Conservation (phyloP, 1,140 invertebrate species). For the Pogonomyrmex barbatus region DNA sequence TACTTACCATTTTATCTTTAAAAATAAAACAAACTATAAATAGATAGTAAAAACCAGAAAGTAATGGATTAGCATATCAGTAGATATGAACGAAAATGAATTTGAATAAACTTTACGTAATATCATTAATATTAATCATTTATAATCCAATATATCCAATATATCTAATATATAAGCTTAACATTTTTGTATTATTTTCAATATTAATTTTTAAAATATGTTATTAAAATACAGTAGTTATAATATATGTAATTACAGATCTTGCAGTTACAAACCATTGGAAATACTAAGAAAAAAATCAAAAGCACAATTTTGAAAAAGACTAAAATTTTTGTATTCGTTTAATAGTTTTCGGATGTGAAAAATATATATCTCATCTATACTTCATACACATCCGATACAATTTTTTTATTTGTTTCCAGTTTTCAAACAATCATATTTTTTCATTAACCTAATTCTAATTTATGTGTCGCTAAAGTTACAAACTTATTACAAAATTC, state of each 20-base stretch:
- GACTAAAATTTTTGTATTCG: background rate
- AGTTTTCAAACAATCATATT: conserved; percentile 52
- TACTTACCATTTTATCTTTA: background rate
- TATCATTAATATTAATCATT: background rate
- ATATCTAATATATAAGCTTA: too few relatives aligned
- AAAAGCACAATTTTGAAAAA: background rate
- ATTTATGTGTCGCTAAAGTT: conserved; percentile 49
- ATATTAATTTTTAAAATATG: background rate
- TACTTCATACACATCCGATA: conserved; percentile 34
- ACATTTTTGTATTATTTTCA: background rate
- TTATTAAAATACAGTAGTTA: background rate
- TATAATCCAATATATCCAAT: background rate
- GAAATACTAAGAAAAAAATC: too few relatives aligned
- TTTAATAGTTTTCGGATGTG: conserved; percentile 37
- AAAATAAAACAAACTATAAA: background rate
- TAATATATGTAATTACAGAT: too few relatives aligned
- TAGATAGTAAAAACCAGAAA: background rate
- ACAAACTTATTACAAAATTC: conserved; percentile 67
- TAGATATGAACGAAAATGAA: background rate
- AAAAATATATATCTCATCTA: conserved; percentile 59
- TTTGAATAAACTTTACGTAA: background rate
- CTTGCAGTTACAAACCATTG: too few relatives aligned
- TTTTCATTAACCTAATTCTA: conserved; percentile 48
- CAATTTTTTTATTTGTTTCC: conserved; percentile 54
- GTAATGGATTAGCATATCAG: background rate